Evolutionary conservation across 2,888 invertebrate species (phyloP).

Genomic region (Hedychridium roseum): DNA sequence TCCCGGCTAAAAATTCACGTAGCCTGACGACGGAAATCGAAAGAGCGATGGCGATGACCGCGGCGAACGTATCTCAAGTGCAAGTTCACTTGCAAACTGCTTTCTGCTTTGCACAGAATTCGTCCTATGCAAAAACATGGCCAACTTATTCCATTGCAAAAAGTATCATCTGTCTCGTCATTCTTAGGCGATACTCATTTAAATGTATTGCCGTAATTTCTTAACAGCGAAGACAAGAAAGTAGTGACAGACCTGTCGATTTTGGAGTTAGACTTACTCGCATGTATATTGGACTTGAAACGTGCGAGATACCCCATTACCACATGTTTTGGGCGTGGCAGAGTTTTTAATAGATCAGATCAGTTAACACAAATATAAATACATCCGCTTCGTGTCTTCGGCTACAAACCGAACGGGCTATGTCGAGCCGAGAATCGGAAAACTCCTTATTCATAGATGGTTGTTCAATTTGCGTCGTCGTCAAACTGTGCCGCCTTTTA

Average conservation of each 20-base stretch:
- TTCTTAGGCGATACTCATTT: too few relatives aligned
- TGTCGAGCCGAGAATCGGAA: too few relatives aligned
- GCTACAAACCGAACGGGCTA: slow-evolving; percentile 5
- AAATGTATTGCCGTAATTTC: too few relatives aligned
- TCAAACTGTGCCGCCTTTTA: too few relatives aligned
- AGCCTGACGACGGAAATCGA: slow-evolving; percentile 6
- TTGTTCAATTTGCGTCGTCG: too few relatives aligned
- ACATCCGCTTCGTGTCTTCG: slow-evolving; percentile 10
- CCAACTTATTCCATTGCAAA: too few relatives aligned
- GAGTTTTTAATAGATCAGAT: slow-evolving; percentile 15
- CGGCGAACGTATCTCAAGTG: slow-evolving; percentile 18
- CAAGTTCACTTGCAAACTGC: slow-evolving; percentile 17
- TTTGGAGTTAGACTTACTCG: too few relatives aligned
- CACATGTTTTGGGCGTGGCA: slow-evolving; percentile 11
- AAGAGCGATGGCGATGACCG: slow-evolving; percentile 3
- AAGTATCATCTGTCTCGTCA: too few relatives aligned
- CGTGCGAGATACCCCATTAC: slow-evolving; percentile 4
- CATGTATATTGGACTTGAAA: slow-evolving; percentile 11
- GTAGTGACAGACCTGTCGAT: too few relatives aligned
- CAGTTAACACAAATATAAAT: slow-evolving; percentile 16
- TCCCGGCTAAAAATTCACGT: slow-evolving; percentile 10
- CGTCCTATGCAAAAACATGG: neutral
- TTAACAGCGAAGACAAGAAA: too few relatives aligned
- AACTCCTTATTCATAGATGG: too few relatives aligned
- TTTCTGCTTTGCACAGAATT: neutral